Conservation (phyloP, 2,888 invertebrate genomes). For the Liopterus haemorrhoidalis region DNA sequence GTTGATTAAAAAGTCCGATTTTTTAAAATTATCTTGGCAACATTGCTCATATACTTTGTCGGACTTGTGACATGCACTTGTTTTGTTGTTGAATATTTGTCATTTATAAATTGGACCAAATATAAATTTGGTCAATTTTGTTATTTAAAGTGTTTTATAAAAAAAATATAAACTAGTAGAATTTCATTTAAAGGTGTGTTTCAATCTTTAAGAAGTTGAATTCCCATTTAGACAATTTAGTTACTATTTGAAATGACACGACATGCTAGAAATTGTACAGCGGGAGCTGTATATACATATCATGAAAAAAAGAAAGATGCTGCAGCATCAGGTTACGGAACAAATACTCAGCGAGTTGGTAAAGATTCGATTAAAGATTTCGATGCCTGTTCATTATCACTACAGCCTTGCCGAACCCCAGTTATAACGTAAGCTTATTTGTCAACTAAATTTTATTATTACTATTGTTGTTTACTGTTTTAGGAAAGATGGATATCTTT, state of each 20-base stretch:
- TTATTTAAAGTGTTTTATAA: too few species aligned
- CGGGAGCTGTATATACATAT: conserved; percentile 96
- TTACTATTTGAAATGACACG: conserved; percentile 72
- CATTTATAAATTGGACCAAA: too few species aligned
- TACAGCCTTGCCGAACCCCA: conserved; percentile 93
- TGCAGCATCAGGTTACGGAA: conserved; percentile 88
- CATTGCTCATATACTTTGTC: too few species aligned
- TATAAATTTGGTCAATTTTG: too few species aligned
- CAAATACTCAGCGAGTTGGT: conserved; percentile 76
- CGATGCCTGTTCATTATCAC: conserved; percentile 93
- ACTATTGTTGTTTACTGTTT: conserved; percentile 22
- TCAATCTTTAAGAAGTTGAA: too few species aligned
- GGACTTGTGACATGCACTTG: too few species aligned
- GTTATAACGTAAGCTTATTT: conserved; percentile 66
- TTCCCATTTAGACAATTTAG: not conserved
- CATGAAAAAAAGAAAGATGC: conserved; percentile 97
- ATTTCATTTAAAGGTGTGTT: too few species aligned
- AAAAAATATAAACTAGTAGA: too few species aligned
- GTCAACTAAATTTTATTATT: conserved; percentile 4
- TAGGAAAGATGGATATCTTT: conserved; percentile 81
- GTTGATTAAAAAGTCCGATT: too few species aligned
- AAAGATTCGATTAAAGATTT: conserved; percentile 94
- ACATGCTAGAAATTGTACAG: conserved; percentile 97
- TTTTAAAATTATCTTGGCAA: too few species aligned
- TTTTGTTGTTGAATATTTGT: too few species aligned